Base-by-base conservation (phyloP, 2,888 invertebrate species). In the Mythimna vitellina region DNA sequence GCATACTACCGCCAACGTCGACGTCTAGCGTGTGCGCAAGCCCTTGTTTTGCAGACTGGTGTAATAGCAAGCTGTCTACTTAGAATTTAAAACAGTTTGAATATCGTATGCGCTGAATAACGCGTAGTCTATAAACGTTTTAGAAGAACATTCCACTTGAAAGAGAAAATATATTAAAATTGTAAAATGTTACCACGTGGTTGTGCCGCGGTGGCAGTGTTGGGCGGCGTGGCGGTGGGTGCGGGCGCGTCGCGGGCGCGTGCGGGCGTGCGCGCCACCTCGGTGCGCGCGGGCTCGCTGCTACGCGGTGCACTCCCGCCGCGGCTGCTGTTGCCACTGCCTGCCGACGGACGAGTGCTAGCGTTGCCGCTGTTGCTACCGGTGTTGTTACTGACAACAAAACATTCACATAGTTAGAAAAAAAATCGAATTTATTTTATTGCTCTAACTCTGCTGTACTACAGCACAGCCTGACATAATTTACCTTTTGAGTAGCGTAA, bases 311-410 rank as follows among this genome's bases (percentile, higher is more conserved):
- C 94, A 61, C 94, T 95, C 64, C 94, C 93, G 2, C 96, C 94
- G 64, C 97, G 96, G 12, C 96, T 96, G 78, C 96, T 95, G 70
- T 88, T 94, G 58, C 90, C 90, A 58, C 93, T 93, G 69, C 93
- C 92, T 0, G 89, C 92, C 1, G 93, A 90, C 0, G 93, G 89
- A 29, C 95, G 92, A 3, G 89, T 87, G 71, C 91, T 90, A 0
- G 88, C 82, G 22, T 76, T 91, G 78, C 92, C 85, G 58, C 92
- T 87, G 74, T 74, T 83, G 53, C 94, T 91, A 77, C 94, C 94
- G 60, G 95, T 94, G 77, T 92, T 92, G 56, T 93, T 93, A 25
- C 92, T 92, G 66, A 3, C 7, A 61, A 70, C 5, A 61, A 70
- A 65, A 78, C 17, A 58, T 46, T 3, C 5, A 20, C 14, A 72